Base-by-base conservation (phyloP, 2,888 invertebrate species). In the Campopleginae sp. region DNA sequence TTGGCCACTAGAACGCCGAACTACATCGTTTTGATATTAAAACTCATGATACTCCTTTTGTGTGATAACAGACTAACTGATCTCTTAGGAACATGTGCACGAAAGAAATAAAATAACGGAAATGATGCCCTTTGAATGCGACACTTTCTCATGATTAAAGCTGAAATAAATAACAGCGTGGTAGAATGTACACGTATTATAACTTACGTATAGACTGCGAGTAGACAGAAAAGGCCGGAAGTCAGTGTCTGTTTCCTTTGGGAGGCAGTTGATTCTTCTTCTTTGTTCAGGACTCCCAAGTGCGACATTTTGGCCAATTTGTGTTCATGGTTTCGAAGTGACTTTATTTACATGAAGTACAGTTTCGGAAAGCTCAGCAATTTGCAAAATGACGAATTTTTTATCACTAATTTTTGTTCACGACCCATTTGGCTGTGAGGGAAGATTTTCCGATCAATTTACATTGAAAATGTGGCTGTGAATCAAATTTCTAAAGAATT, bases 191-290 rank as follows among this genome's bases (percentile, higher is more conserved):
- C 42, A 33, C 6, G 71, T 51, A 61, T n/a, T n/a, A n/a, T n/a
- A n/a, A n/a, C 46, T 23, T 33, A 61, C 12, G 71, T 38, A 65
- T 23, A 58, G 66, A 66, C 66, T 23, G n/a, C 7, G 42, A 27
- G 65, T 77, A 54, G 77, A 54, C 19, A 51, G 51, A 82, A 82
- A 70, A 51, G 63, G 72, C 77, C 77, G 77, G 77, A 82, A 71
- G 82, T 65, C 31, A 71, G 71, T n/a, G n/a, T 72, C 71, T 71
- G 71, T 71, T 63, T 31, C 48, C 63, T 48, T 71, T 48, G 42
- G 19, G 8, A 66, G 38, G 38, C n/a, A 42, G 19, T 66, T 54
- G 6, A 2, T 54, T n/a, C 33, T 54, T 17, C 27, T 58, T 42
- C 77, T 48, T 38, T 51, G 23, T 51, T 61, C 46, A 74, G 19